A percentile compares a stretch with the other conserved stretches of the same genome.
Conservation (phyloP, 1,140 invertebrate species). For the Heliconius hermathena region DNA sequence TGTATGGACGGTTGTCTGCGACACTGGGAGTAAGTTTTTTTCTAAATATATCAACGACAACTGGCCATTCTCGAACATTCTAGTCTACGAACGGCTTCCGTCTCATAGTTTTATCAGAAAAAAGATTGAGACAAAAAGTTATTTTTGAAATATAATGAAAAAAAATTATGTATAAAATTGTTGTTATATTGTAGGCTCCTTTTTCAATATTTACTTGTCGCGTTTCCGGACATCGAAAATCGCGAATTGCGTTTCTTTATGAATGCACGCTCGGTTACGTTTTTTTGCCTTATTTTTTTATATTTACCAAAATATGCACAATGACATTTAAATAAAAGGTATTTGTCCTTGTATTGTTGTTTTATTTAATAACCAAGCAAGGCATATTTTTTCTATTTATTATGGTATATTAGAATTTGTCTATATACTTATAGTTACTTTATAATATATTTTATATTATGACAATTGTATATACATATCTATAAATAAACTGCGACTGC, state of each 20-base stretch:
- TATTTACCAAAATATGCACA: slow-evolving; percentile 79
- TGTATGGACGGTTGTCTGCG: slow-evolving; percentile 19
- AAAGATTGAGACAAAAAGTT: slow-evolving; percentile 55
- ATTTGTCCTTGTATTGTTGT: slow-evolving; percentile 67
- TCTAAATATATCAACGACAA: slow-evolving; percentile 21
- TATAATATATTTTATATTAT: too few relatives aligned
- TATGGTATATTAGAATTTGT: too few relatives aligned
- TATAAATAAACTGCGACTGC: too few relatives aligned
- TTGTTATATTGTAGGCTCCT: slow-evolving; percentile 57
- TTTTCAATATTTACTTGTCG: slow-evolving; percentile 30
- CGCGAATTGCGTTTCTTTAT: slow-evolving; percentile 8
- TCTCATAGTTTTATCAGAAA: slow-evolving; percentile 63
- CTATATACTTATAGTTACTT: too few relatives aligned
- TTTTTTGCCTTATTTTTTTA: slow-evolving; percentile 77
- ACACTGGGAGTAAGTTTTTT: slow-evolving; percentile 30
- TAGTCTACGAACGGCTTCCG: slow-evolving; percentile 74
- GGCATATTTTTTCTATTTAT: too few relatives aligned
- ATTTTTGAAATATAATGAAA: slow-evolving; percentile 63
- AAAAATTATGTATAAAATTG: slow-evolving; percentile 62
- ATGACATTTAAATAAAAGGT: slow-evolving; percentile 79
- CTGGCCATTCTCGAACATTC: slow-evolving; percentile 46
- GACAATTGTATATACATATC: too few relatives aligned
- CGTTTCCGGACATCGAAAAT: slow-evolving; percentile 7
- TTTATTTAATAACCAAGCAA: slow-evolving; percentile 51
- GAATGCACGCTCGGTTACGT: slow-evolving; percentile 62